Percentiles rank a stretch among this genome's conserved stretches.
phyloP scores from a whole-genome alignment of 2,113 vertebrate genomes.

The Myrmecophaga tridactyla region DNA sequence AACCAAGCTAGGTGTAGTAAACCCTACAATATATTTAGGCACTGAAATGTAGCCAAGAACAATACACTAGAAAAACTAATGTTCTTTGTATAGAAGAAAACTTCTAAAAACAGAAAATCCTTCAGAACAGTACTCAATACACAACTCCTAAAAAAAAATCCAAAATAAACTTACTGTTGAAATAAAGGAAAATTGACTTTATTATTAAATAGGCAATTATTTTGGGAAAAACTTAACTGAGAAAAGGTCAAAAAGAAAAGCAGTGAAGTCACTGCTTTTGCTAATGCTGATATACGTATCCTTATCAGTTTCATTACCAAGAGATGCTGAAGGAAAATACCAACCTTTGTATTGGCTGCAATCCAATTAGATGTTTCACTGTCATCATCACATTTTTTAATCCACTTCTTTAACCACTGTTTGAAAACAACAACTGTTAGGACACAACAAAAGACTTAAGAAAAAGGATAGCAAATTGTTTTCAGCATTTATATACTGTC shows the following conservation, averaged over 20 bases:
- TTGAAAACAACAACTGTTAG: slow-evolving; percentile 62
- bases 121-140: neutral
- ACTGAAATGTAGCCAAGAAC: neutral
- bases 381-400: slow-evolving; percentile 99
- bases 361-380: slow-evolving; percentile 99
- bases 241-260: neutral
- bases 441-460: slow-evolving; percentile 43
- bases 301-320: neutral
- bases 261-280: neutral
- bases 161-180: neutral
- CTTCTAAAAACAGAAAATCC: neutral
- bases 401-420: slow-evolving; percentile 99
- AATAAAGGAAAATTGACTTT: neutral
- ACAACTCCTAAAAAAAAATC: neutral
- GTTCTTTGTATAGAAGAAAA: slow-evolving; percentile 26
- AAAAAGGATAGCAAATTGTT: neutral
- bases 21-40: neutral
- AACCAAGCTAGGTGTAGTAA: slow-evolving; percentile 32
- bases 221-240: neutral
- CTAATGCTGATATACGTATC: neutral
- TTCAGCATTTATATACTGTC: slow-evolving; percentile 6
- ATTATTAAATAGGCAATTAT: neutral
- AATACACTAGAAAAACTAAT: neutral
- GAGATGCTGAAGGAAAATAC: slow-evolving; percentile 34
- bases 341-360: slow-evolving; percentile 99